phyloP scores from a whole-genome alignment of 2,113 vertebrate species.

The Pardalotus punctatus region DNA sequence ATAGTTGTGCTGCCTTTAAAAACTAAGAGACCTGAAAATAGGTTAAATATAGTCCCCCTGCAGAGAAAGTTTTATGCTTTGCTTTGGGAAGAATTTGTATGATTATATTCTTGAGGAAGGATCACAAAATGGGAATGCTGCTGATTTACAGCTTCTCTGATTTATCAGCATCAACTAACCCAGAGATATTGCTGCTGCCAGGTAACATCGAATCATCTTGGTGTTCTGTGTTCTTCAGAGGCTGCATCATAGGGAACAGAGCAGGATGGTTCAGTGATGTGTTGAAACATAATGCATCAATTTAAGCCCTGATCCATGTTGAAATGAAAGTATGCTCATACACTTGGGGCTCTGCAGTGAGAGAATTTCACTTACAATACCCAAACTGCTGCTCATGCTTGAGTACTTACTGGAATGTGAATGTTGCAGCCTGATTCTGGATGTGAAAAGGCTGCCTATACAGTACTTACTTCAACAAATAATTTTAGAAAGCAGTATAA shows the following conservation, averaged over 20 bases:
- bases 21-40: not conserved
- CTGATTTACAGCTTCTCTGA: not conserved
- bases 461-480: not conserved
- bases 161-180: not conserved
- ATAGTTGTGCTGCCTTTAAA: not conserved
- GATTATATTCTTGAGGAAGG: not conserved
- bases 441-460: not conserved
- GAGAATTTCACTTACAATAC: not conserved
- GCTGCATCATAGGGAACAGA: not conserved
- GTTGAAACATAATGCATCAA: not conserved
- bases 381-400: not conserved
- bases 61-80: not conserved
- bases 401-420: not conserved
- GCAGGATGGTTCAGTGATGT: not conserved
- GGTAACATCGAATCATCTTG: not conserved
- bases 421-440: not conserved
- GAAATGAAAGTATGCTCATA: not conserved
- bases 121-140: not conserved
- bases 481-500: constrained; percentile 7
- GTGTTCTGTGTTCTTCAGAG: not conserved
- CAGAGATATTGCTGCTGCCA: not conserved
- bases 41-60: not conserved
- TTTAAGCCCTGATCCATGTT: not conserved
- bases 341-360: not conserved
- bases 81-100: not conserved